Evolutionary conservation across 2,888 invertebrate species (phyloP).

Genomic region (Smittia aterrima): DNA sequence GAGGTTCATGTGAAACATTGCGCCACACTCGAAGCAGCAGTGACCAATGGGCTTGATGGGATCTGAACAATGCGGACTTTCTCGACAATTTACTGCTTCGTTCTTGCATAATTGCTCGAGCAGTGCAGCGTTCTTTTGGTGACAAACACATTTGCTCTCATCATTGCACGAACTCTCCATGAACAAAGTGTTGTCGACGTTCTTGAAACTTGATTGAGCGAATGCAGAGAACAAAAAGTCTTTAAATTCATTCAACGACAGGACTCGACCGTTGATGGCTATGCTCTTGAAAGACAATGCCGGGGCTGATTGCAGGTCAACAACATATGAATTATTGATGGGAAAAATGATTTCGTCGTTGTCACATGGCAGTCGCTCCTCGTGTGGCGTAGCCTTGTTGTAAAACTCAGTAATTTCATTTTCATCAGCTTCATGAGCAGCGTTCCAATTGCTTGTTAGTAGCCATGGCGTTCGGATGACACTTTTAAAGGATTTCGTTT

Average conservation of each 20-base stretch:
- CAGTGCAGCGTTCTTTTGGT: constrained; percentile 47
- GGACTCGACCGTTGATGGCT: constrained; percentile 47
- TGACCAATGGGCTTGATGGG: constrained; percentile 50
- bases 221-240: constrained; percentile 48
- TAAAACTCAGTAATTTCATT: not conserved
- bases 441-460: constrained; percentile 2
- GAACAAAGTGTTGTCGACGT: constrained; percentile 45
- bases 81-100: constrained; percentile 46
- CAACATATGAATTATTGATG: constrained; percentile 38
- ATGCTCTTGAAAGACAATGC: constrained; percentile 31
- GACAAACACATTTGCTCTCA: constrained; percentile 35
- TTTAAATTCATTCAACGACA: constrained; percentile 48
- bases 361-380: constrained; percentile 38
- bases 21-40: constrained; percentile 52
- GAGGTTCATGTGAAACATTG: constrained; percentile 44
- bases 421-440: not conserved
- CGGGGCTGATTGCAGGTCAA: constrained; percentile 39
- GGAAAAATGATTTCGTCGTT: constrained; percentile 37
- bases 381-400: constrained; percentile 35
- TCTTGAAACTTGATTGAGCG: constrained; percentile 50
- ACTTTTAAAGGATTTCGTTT: constrained; percentile 11
- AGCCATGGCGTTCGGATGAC: constrained; percentile 27
- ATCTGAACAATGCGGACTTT: constrained; percentile 48
- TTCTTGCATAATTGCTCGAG: constrained; percentile 47
- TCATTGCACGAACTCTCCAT: constrained; percentile 26